Conservation (phyloP, 2,113 vertebrate species). For the Lucifuga dentata region DNA sequence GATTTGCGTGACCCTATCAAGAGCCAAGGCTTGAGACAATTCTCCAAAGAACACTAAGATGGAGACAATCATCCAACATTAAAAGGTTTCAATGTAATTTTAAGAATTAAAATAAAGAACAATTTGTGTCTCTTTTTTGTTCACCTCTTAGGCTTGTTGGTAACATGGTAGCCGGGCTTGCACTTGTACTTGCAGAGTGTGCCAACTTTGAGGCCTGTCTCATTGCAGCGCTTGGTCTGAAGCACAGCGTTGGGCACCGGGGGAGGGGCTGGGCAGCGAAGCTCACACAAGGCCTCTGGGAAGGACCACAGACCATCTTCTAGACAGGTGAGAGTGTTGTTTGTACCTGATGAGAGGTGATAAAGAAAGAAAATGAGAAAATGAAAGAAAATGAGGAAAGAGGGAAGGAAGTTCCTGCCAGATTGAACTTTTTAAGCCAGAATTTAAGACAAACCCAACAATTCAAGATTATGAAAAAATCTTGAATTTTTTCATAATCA, state of each 20-base stretch:
- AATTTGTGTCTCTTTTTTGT: neutral
- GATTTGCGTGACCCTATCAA: too few species aligned
- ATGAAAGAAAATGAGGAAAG: too few species aligned
- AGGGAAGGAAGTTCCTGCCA: too few species aligned
- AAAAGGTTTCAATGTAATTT: too few species aligned
- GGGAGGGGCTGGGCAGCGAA: conserved; percentile 92
- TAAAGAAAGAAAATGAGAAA: neutral
- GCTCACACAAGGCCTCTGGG: conserved; percentile 94
- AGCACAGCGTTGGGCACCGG: conserved; percentile 89
- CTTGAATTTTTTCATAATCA: too few species aligned
- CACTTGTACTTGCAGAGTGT: conserved; percentile 98
- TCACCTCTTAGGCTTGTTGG: conserved; percentile 92
- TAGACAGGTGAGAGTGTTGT: conserved; percentile 92
- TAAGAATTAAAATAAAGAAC: too few species aligned
- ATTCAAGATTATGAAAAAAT: too few species aligned
- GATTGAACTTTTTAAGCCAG: too few species aligned
- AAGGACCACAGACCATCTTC: conserved; percentile 99
- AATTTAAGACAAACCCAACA: too few species aligned
- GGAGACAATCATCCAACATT: too few species aligned
- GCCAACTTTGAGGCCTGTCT: conserved; percentile 95
- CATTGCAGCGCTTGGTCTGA: conserved; percentile 90
- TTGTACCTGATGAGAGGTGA: conserved; percentile 84
- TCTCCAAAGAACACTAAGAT: too few species aligned
- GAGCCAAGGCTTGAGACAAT: too few species aligned
- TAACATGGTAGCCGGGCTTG: conserved; percentile 93